A percentile compares a stretch with the other conserved stretches of the same genome.
These are phyloP conservation scores for Neotragus pygmaeus DNA, from an alignment of 2,113 vertebrate species.

Conservation along the genomic window DNA sequence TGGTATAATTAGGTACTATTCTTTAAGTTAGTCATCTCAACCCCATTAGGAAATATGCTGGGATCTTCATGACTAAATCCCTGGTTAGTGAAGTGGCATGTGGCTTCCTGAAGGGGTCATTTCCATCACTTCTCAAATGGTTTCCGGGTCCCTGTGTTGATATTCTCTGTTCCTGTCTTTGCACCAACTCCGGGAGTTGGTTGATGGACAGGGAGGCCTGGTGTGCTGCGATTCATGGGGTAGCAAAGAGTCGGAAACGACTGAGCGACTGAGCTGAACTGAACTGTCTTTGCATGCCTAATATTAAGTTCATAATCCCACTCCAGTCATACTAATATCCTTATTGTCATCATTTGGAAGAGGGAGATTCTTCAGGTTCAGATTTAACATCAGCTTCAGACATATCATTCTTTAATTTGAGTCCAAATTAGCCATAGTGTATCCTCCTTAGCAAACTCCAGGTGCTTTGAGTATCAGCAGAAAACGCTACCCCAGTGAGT, in stretches of 20 bases:
- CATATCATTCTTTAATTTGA: neutral
- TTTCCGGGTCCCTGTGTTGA: neutral
- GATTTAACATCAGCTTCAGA: neutral
- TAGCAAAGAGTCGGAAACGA: no score
- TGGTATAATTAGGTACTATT: neutral
- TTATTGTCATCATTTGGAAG: neutral
- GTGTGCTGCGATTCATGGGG: no score
- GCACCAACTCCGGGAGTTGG: neutral
- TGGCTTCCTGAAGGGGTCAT: neutral
- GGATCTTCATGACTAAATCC: neutral
- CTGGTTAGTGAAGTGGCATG: neutral
- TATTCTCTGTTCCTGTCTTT: neutral
- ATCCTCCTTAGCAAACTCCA: neutral
- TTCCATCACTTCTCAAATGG: neutral
- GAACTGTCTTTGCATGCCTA: neutral
- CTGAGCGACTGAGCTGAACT: no score
- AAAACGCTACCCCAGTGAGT: neutral
- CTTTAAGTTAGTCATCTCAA: neutral
- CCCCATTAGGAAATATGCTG: neutral
- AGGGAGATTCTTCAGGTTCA: neutral
- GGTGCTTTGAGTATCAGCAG: neutral
- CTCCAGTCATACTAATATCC: neutral
- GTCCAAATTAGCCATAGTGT: neutral
- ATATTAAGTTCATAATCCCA: neutral
- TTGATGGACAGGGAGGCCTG: no score